These are phyloP conservation scores for Thamnaconus septentrionalis DNA, from an alignment of 2,113 vertebrate genomes.

Conservation along the genomic window DNA sequence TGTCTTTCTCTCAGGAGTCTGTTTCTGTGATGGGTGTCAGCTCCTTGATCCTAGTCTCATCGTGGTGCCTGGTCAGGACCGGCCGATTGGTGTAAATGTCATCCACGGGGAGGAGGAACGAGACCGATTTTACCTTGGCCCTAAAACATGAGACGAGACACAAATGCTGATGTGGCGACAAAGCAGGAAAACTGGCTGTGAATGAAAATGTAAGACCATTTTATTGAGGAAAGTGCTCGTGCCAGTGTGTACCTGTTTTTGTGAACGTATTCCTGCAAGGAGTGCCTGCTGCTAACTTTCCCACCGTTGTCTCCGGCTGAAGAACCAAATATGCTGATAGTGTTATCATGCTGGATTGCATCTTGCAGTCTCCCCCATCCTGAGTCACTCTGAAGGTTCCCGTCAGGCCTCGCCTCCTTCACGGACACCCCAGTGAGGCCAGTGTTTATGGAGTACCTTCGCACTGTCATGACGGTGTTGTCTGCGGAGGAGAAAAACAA, in stretches of 20 bases:
- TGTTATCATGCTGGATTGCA: constrained; percentile 36
- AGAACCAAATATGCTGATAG: constrained; percentile 17
- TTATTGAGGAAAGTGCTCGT: neutral
- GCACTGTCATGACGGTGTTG: constrained; percentile 87
- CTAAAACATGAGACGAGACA: constrained; percentile 62
- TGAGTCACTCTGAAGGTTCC: constrained; percentile 14
- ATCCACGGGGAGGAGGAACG: constrained; percentile 87
- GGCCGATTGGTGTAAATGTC: constrained; percentile 79
- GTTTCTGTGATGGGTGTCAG: constrained; percentile 79
- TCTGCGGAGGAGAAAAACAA: constrained; percentile 67
- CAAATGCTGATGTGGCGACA: neutral
- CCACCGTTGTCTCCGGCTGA: constrained; percentile 22
- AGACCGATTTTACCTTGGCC: constrained; percentile 88
- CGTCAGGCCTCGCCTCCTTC: constrained; percentile 46
- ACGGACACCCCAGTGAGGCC: constrained; percentile 51
- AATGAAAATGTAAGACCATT: neutral
- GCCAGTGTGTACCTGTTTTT: constrained; percentile 78
- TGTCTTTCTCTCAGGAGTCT: constrained; percentile 64
- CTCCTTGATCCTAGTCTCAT: constrained; percentile 66
- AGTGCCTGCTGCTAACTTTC: constrained; percentile 60
- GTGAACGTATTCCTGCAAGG: constrained; percentile 74
- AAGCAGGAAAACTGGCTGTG: neutral
- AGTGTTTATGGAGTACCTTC: constrained; percentile 82
- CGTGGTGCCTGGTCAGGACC: constrained; percentile 63
- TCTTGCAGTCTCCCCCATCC: constrained; percentile 64